Base-by-base conservation (phyloP, 1,140 invertebrate genomes). In the Gonatopus flavifemur region DNA sequence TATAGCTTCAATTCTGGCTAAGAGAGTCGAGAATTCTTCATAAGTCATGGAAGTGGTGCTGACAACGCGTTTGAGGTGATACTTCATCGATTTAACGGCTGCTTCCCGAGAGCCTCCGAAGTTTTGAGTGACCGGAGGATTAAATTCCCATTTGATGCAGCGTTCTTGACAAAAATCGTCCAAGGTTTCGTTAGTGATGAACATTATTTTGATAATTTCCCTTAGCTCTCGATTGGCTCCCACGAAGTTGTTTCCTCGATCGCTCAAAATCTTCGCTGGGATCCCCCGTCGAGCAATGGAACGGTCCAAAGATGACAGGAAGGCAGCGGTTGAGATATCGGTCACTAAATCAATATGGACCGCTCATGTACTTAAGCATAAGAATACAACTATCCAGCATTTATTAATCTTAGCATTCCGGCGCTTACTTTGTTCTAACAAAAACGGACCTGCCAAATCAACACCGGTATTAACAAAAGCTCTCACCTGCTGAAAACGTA, bases 221-320 rank as follows among this genome's bases (percentile, higher is more conserved):
- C 31, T 42, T 9, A 66, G 40, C 7, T 66, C 43, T 9, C 49
- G 52, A 25, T 42, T 57, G 25, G 63, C 57, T 19, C 66, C 63
- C 6, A 68, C 52, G 41, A 67, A 78, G 41, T 75, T 77, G 6
- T 58, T 66, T 0, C 68, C 72, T 33, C 67, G 60, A 24, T 69
- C 64, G 0, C 52, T 64, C 16, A 49, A 49, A 32, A 68, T 56
- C 16, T 41, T 30, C 22, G 13, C 12, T 8, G 66, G 63, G 20
- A 64, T 24, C 13, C 68, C 70, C 42, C 68, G 48, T 48, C 64
- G 18, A 6, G 67, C 60, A 18, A 74, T 52, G 35, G 76, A 75
- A 41, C 67, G 47, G 38, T 59, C 54, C 7, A 72, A 51, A 10
- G 59, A 59, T 33, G 67, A 19, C 24, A 76, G 31, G 42, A 63